Evolutionary conservation across 2,113 vertebrate species (phyloP), one percentile per base, ranked within the genome.

Genomic region (Phasianus colchicus): DNA sequence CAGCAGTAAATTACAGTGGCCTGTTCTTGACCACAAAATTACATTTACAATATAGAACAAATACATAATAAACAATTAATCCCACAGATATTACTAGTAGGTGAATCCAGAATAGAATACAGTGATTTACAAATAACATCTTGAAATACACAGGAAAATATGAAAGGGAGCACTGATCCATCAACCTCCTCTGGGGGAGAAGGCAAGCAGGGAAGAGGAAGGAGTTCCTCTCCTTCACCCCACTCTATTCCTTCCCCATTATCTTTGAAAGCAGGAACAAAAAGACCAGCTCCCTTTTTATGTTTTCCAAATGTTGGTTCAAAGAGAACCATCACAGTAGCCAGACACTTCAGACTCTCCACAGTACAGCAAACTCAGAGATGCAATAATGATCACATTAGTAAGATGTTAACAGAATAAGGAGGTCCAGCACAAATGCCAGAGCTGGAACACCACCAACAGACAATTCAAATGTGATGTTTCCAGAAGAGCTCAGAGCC

Each of bases 151-250:
- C 74, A 50, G 30, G 86, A 83, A 92, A 92, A 69, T 2, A 34
- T 86, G 72, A 97, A 95, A 90, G 90, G 92, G 66, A 97, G 81
- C 90, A 88, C 86, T 95, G 85, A 90, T 95, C 78, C 66, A 75
- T 34, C 75, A 80, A 19, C 30, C 69, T 91, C 79, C 69, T 76
- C 2, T 0, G 43, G 87, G 67, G 58, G 32, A 83, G 61, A 34
- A 74, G 1, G 10, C 47, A 90, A 80, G 21, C 32, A 47, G 65
- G 69, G 55, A 73, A 77, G 60, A 73, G 45, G 32, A 88, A 18
- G 66, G 67, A 86, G 52, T 47, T 71, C 42, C 24, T 79, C 73
- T 87, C 73, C 64, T 71, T 70, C 42, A 60, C 9, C 60, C 67
- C 34, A 71, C 19, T 17, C 69, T 38, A 78, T 74, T 38, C 57